Evolutionary conservation across 2,888 invertebrate genomes (phyloP), one percentile per base, ranked within the genome.

Genomic region (Nomada hirtipes): DNA sequence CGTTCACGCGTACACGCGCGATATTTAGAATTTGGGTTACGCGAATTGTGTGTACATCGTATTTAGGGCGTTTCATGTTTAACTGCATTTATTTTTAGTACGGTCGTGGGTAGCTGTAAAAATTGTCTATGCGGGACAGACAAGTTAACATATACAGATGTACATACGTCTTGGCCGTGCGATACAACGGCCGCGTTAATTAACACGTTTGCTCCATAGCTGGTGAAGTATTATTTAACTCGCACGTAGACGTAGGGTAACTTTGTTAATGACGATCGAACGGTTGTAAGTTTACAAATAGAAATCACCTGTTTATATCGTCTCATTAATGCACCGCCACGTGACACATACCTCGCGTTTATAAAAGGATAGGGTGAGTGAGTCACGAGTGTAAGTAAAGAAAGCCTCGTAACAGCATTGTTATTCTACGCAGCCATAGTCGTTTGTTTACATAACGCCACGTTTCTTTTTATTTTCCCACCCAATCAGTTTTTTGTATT

Each of bases 1-100:
- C 26, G 63, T 26, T 44, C 64, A 57, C 52, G n/a, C 53, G 63
- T 44, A 61, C 63, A 60, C 64, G 55, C 52, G 69, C 23, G 81
- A 88, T 74, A 79, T 79, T 82, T 73, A 67, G 79, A 70, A 84
- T 80, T 86, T 83, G 59, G 84, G 86, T 87, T 88, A 84, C 73
- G 63, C 69, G 82, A 87, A 88, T 88, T 88, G 82, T 79, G 74
- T 50, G 73, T 47, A 47, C 76, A 77, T 75, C 71, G 72, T 29
- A 72, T 78, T 82, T 50, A 76, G 65, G 52, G 36, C 73, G 79
- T 64, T 86, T 82, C 86, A 57, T 70, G 64, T 68, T 80, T 80
- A 74, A 84, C 79, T 75, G 71, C 73, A 78, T 70, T 82, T 87
- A 88, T 77, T 87, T 85, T 64, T 79, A 65, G 72, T 59, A 3